Base-by-base conservation (phyloP, 64 coral and sea anemone species). In the Pocillopora damicornis region DNA sequence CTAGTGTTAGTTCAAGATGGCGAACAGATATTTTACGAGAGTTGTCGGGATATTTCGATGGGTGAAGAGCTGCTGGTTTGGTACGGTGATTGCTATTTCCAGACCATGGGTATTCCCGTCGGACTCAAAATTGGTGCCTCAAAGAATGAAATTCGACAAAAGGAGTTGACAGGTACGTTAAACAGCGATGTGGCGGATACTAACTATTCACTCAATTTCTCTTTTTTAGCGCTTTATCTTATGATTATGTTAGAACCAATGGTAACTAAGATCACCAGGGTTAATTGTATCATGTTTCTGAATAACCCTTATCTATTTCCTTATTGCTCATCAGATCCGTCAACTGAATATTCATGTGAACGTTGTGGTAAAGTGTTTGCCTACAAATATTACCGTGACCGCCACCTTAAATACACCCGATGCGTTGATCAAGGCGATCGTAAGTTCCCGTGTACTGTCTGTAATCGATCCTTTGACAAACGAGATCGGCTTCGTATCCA, bases 371-470 rank as follows among this genome's bases (percentile, higher is more conserved):
- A 96, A 45, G 90, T 96, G 12, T 96, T 96, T 76, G 94, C 94
- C 10, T 96, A 96, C 82, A 89, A 87, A 38, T 96, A 96, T 58
- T 96, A 96, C 61, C 94, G 94, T 69, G 94, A 96, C 94, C 92
- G 92, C 66, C 94, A 96, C 59, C 94, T 92, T 16, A 92, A 96
- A 75, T 96, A 96, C 88, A 96, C 94, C 12, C 87, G 94, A 12
- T 96, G 90, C 42, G 92, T 96, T 10, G 94, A 96, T 77, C 92
- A 92, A 71, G 94, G 94, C 23, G 82, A 93, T 78, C 73, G 94
- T 18, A 92, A 92, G 58, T 96, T 93, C 75, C 94, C 94, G 26
- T 96, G 94, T 45, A 83, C 90, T 15, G 37, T 96, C 34, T 96
- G 94, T 82, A 88, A 96, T 69, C 90, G 94, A 30, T 96, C 94